phyloP scores from a whole-genome alignment of 2,888 invertebrate species.

The Catocala nupta region DNA sequence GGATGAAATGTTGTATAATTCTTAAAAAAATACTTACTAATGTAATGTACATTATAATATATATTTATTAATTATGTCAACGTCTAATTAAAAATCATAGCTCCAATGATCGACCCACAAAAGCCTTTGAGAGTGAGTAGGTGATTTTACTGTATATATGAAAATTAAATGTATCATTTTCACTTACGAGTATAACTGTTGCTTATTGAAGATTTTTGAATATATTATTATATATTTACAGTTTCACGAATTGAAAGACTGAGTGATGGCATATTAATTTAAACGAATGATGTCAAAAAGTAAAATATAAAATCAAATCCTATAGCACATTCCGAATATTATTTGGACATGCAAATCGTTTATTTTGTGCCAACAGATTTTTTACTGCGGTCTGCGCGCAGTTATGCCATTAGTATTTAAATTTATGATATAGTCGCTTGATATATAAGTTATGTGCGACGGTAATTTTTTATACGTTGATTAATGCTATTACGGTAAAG shows the following conservation, averaged over 20 bases:
- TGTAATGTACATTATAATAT: too few relatives aligned
- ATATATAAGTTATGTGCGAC: slow-evolving; percentile 12
- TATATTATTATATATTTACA: slow-evolving; percentile 68
- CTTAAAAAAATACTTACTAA: too few relatives aligned
- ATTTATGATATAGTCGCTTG: slow-evolving; percentile 27
- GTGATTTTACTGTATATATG: slow-evolving; percentile 61
- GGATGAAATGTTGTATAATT: too few relatives aligned
- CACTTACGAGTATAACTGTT: slow-evolving; percentile 58
- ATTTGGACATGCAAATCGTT: slow-evolving; percentile 40
- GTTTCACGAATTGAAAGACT: slow-evolving; percentile 80
- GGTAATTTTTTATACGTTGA: slow-evolving; percentile 26
- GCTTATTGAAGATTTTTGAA: slow-evolving; percentile 68
- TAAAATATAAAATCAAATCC: slow-evolving; percentile 35
- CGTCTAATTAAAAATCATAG: background rate
- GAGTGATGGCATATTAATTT: slow-evolving; percentile 77
- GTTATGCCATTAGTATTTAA: slow-evolving; percentile 47
- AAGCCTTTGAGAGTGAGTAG: slow-evolving; percentile 36
- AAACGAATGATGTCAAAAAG: slow-evolving; percentile 53
- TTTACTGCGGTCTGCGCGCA: slow-evolving; percentile 27
- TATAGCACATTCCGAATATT: slow-evolving; percentile 67
- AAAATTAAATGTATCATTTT: slow-evolving; percentile 62
- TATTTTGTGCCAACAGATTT: slow-evolving; percentile 45
- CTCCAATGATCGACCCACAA: slow-evolving; percentile 26
- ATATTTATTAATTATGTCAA: too few relatives aligned
- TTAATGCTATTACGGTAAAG: slow-evolving; percentile 15